These are phyloP conservation scores for Xenotilapia leptura DNA, from an alignment of 2,113 vertebrate species.

Conservation along the genomic window DNA sequence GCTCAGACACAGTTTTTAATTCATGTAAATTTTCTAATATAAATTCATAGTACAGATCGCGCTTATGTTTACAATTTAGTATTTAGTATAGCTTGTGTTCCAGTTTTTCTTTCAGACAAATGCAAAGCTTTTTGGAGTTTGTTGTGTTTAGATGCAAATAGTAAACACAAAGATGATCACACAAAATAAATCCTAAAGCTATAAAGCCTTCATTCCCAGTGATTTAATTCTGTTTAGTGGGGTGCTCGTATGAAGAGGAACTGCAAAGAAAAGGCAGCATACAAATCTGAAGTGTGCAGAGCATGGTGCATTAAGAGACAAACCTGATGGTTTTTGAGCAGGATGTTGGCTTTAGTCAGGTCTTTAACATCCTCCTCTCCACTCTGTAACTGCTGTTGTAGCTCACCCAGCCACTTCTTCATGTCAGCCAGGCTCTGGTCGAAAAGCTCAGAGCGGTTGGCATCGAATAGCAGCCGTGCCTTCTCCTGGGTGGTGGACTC, in stretches of 20 bases:
- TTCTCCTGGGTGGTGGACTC: slow-evolving; percentile 76
- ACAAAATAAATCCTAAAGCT: background rate
- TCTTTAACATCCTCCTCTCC: slow-evolving; percentile 81
- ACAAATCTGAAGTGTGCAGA: background rate
- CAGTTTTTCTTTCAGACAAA: background rate
- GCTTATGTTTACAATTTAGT: background rate
- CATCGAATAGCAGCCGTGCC: slow-evolving; percentile 80
- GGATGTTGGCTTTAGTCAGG: slow-evolving; percentile 86
- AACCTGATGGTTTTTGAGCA: slow-evolving; percentile 87
- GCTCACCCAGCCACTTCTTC: slow-evolving; percentile 78
- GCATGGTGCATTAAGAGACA: background rate
- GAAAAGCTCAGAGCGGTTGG: slow-evolving; percentile 81
- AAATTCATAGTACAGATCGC: background rate
- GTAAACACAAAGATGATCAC: background rate
- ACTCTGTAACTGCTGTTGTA: slow-evolving; percentile 77
- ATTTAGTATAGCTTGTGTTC: background rate
- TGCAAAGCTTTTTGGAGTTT: background rate
- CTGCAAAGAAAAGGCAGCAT: background rate
- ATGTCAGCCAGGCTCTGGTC: slow-evolving; percentile 80
- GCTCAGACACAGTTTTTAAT: background rate
- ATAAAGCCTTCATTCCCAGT: background rate
- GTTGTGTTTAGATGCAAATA: background rate
- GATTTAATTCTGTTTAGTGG: background rate
- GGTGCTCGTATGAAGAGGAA: background rate
- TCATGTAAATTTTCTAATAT: background rate